phyloP scores from a whole-genome alignment of 2,797 vertebrate genomes.

The Vespertilio murinus region DNA sequence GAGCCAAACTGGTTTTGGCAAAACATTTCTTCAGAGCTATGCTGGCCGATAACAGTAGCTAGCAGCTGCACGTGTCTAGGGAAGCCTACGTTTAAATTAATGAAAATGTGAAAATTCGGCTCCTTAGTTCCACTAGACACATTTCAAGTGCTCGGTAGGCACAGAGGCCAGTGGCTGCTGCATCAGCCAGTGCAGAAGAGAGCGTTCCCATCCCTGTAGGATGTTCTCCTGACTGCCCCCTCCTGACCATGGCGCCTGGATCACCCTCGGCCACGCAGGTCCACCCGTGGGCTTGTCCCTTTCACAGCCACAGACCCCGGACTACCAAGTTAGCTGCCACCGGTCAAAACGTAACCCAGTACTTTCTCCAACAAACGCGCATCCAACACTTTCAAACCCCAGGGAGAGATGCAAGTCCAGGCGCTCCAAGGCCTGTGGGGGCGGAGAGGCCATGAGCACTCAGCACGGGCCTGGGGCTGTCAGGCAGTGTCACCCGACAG shows the following conservation, averaged over 20 bases:
- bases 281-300: not conserved
- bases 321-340: not conserved
- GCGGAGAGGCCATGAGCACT: not conserved
- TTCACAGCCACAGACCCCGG: not conserved
- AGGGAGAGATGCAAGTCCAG: not conserved
- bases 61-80: not conserved
- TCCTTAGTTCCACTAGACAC: not conserved
- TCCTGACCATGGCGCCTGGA: not conserved
- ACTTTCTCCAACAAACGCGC: not conserved
- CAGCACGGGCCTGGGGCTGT: not conserved
- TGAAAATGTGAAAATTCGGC: not conserved
- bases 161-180: not conserved
- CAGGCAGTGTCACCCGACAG: not conserved
- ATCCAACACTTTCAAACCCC: not conserved
- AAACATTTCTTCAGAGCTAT: not conserved
- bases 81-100: not conserved
- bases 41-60: not conserved
- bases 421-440: no score
- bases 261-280: not conserved
- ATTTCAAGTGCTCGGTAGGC: not conserved
- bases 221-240: not conserved
- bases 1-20: no score
- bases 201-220: not conserved
- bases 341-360: not conserved
- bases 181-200: fast-evolving